These are phyloP conservation scores for Littorina saxatilis DNA, from an alignment of 1,140 invertebrate genomes.

Conservation along the genomic window DNA sequence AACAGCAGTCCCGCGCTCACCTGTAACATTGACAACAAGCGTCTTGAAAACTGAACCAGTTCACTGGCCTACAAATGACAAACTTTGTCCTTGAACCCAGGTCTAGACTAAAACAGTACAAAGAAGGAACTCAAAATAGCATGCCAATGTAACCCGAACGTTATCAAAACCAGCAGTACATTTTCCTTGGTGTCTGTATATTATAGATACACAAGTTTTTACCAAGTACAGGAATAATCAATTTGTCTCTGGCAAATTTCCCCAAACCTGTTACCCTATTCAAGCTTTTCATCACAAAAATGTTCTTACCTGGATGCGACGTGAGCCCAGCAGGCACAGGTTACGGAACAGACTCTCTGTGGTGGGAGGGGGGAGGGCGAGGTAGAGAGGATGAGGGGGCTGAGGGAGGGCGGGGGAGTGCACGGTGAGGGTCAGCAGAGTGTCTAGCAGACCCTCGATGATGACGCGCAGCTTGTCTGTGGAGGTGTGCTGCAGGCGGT, in stretches of 20 bases:
- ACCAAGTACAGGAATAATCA: no score
- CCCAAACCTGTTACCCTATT: no score
- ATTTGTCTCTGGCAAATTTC: no score
- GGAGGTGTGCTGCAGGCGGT: slow-evolving; percentile 49
- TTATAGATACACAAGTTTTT: no score
- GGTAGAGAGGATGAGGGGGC: slow-evolving; percentile 64
- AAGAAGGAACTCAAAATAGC: no score
- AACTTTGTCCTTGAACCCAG: no score
- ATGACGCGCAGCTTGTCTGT: slow-evolving; percentile 78
- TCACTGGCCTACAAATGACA: background rate
- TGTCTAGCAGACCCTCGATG: slow-evolving; percentile 87
- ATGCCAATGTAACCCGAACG: no score
- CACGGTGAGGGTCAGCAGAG: slow-evolving; percentile 80
- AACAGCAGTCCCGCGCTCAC: slow-evolving; percentile 84
- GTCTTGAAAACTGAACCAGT: background rate
- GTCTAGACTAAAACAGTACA: no score
- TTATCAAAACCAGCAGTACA: no score
- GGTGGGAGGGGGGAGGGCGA: slow-evolving; percentile 78
- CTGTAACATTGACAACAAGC: slow-evolving; percentile 13
- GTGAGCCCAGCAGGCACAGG: slow-evolving; percentile 81
- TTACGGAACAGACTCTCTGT: slow-evolving; percentile 84
- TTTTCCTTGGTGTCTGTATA: no score
- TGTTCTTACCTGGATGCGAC: slow-evolving; percentile 80
- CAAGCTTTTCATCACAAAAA: no score
- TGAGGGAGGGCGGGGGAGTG: slow-evolving; percentile 77